Evolutionary conservation across 2,797 vertebrate genomes (phyloP), one percentile per base, ranked within the genome.

Genomic region (Poliocrania exsul): DNA sequence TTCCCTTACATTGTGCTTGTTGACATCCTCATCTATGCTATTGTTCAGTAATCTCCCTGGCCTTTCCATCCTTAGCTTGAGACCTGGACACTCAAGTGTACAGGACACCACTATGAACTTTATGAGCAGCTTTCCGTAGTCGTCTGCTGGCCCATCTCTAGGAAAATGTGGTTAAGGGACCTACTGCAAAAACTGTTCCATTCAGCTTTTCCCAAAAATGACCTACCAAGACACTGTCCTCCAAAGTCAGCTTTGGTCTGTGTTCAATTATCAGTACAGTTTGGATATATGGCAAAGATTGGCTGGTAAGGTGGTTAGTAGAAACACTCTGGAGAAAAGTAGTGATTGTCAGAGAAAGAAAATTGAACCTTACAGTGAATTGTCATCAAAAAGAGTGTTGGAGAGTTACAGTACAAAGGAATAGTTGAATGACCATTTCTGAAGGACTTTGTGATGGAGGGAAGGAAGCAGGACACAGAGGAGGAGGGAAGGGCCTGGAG

Each of bases 341-440:
- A 66, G 28, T 72, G 88, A 42, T 25, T 89, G 51, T 51, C 18
- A 37, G 84, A 79, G 74, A 92, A 53, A 3, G 15, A 87, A 81
- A 67, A 72, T 40, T 58, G 86, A 88, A 66, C 28, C 67, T 93
- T 65, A 66, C 12, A 73, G 67, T 72, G 74, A 92, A 69, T 54
- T 79, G 57, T 64, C 40, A 46, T 91, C 23, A 66, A 62, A 89
- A 89, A 47, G 69, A 86, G 6, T 46, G 13, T 21, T 81, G 60
- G 56, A 81, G 81, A 90, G 61, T 74, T 92, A 42, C 8, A 77
- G 31, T 85, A 64, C 71, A 91, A 92, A 94, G 78, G 50, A 86
- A 23, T 8, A 79, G 53, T n/a, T 86, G 81, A 90, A 86, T 79
- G 83, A 84, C 61, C 3, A 2, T 86, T 94, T 94, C 62, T 75